Conservation (phyloP, 1,140 invertebrate species). For the Zaprionus capensis region DNA sequence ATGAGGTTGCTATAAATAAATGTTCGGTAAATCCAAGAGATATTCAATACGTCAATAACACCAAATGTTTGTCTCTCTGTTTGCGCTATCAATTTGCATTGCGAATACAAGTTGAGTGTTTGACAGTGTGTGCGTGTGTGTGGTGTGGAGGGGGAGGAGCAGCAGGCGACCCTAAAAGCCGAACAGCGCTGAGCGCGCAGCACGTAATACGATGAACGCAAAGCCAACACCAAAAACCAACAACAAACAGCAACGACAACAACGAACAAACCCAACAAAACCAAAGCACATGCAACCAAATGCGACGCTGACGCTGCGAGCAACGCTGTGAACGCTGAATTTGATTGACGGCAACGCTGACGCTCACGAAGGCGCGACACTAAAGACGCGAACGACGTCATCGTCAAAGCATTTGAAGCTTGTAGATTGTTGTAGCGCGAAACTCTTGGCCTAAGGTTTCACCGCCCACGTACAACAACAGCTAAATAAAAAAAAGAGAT, state of each 20-base stretch:
- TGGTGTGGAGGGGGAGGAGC: conserved; percentile 6
- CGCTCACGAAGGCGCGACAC: conserved; percentile 30
- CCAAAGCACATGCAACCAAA: conserved; percentile 60
- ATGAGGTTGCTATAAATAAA: conserved; percentile 45
- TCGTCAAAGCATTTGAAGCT: conserved; percentile 73
- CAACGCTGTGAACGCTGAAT: conserved; percentile 48
- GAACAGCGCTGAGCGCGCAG: conserved; percentile 1
- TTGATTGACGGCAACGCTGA: conserved; percentile 63
- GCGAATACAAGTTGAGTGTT: conserved; percentile 33
- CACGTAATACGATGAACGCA: conserved; percentile 15
- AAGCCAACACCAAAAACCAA: conserved; percentile 27
- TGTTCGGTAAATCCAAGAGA: conserved; percentile 48
- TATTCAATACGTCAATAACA: conserved; percentile 69
- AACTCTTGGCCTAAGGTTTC: conserved; percentile 56
- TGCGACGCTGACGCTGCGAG: conserved; percentile 31
- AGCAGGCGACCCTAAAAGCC: conserved; percentile 5
- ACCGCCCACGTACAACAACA: conserved; percentile 65
- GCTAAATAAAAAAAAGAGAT: conserved; percentile 49
- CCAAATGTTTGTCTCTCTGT: conserved; percentile 68
- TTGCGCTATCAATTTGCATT: conserved; percentile 68
- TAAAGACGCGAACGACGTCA: conserved; percentile 62
- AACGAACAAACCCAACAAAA: conserved; percentile 17
- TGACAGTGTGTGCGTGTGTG: conserved; percentile 2
- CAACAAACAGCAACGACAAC: conserved; percentile 22
- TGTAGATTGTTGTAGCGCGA: conserved; percentile 64